Conservation (phyloP, 2,113 vertebrate species). For the Catharus fuscescens region DNA sequence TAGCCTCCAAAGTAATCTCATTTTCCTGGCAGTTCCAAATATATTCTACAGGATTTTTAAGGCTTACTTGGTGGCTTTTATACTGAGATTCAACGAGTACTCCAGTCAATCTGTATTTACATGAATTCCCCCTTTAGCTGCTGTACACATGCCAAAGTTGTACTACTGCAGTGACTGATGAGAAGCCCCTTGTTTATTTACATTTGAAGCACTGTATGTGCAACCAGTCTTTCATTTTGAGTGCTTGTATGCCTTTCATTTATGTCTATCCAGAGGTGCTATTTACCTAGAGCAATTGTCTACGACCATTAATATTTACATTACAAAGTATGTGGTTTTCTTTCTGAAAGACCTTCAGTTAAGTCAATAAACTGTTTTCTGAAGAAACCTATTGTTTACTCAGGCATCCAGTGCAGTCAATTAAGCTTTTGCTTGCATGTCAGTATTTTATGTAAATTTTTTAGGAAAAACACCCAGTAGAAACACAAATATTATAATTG, state of each 20-base stretch:
- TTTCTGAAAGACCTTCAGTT: constrained; percentile 77
- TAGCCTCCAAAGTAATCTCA: background rate
- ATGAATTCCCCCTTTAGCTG: constrained; percentile 59
- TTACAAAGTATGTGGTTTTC: constrained; percentile 75
- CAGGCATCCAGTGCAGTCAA: constrained; percentile 73
- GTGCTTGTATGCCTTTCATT: constrained; percentile 75
- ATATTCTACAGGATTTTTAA: constrained; percentile 7
- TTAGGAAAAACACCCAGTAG: constrained; percentile 68
- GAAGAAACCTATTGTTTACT: constrained; percentile 75
- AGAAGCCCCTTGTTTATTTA: constrained; percentile 79
- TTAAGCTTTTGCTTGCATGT: constrained; percentile 68
- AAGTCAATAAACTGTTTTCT: constrained; percentile 79
- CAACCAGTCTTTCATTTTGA: constrained; percentile 78
- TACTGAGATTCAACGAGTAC: constrained; percentile 32
- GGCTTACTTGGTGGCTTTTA: constrained; percentile 1
- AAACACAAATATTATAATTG: constrained; percentile 71
- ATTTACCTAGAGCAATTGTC: constrained; percentile 79
- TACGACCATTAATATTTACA: constrained; percentile 79
- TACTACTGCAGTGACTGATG: constrained; percentile 62
- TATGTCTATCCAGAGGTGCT: constrained; percentile 76
- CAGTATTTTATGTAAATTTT: constrained; percentile 69
- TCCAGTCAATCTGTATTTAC: constrained; percentile 58
- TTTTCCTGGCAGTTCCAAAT: background rate
- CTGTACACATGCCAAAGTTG: constrained; percentile 75
- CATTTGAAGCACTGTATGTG: constrained; percentile 74